A percentile compares a stretch with the other conserved stretches of the same genome.
phyloP scores from a whole-genome alignment of 2,888 invertebrate genomes.

The Amphipyra tragopoginis region DNA sequence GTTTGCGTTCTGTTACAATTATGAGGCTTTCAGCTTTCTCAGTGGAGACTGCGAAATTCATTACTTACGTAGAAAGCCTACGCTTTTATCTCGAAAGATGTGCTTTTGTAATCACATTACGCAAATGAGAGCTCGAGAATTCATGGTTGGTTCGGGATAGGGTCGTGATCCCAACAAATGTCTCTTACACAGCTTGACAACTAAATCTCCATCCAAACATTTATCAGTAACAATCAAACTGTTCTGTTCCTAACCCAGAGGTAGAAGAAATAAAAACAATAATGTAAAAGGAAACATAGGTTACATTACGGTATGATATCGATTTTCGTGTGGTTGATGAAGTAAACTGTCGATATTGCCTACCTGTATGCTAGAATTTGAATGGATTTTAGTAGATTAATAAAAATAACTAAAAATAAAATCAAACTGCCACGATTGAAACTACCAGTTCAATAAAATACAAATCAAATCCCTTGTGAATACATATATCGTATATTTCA shows the following conservation, averaged over 20 bases:
- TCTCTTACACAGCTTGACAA: slow-evolving; percentile 78
- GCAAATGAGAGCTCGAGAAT: slow-evolving; percentile 87
- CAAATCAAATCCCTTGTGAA: slow-evolving; percentile 42
- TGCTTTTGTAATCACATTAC: slow-evolving; percentile 90
- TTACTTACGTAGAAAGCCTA: slow-evolving; percentile 86
- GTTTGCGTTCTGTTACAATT: slow-evolving; percentile 70
- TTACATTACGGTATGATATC: not conserved
- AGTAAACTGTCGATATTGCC: too few species aligned
- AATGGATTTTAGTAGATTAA: too few species aligned
- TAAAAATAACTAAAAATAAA: too few species aligned
- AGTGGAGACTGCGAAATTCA: slow-evolving; percentile 83
- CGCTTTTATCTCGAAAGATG: slow-evolving; percentile 88
- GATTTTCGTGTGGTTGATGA: not conserved
- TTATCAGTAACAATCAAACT: slow-evolving; percentile 65
- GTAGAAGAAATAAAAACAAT: slow-evolving; percentile 3
- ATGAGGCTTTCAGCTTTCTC: slow-evolving; percentile 75
- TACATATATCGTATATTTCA: slow-evolving; percentile 31
- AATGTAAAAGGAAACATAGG: not conserved
- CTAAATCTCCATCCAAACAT: slow-evolving; percentile 73
- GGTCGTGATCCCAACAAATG: slow-evolving; percentile 86
- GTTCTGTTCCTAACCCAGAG: slow-evolving; percentile 30
- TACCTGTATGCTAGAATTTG: too few species aligned
- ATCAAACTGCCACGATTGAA: slow-evolving; percentile 8
- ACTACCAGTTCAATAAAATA: slow-evolving; percentile 27
- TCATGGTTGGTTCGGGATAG: slow-evolving; percentile 84